phyloP scores from a whole-genome alignment of 2,888 invertebrate species.

The Chrysotoxum bicinctum region DNA sequence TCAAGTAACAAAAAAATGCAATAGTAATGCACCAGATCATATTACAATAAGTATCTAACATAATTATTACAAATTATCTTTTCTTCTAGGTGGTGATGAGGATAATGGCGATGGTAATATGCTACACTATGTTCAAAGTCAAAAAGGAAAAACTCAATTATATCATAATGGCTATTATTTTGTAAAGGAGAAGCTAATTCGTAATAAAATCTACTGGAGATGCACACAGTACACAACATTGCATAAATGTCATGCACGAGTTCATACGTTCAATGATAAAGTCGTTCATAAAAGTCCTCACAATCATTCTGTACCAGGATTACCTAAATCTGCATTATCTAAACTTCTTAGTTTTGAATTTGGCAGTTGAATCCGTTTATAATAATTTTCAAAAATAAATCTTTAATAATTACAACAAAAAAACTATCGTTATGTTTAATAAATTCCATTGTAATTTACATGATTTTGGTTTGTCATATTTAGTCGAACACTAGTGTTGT shows the following conservation, averaged over 20 bases:
- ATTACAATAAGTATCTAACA: neutral
- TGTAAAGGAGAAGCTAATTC: slow-evolving; percentile 79
- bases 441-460: neutral
- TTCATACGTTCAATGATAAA: slow-evolving; percentile 77
- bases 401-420: neutral
- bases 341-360: neutral
- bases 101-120: neutral
- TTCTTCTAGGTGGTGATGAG: slow-evolving; percentile 14
- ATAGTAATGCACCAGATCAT: neutral
- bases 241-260: slow-evolving; percentile 78
- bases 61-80: slow-evolving; percentile 11
- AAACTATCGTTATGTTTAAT: neutral
- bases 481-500: neutral
- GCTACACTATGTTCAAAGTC: slow-evolving; percentile 75
- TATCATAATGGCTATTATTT: slow-evolving; percentile 78
- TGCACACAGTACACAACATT: slow-evolving; percentile 80
- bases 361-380: neutral
- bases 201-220: slow-evolving; percentile 80
- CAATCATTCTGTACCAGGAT: slow-evolving; percentile 76
- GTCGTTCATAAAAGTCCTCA: slow-evolving; percentile 78
- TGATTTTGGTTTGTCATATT: neutral
- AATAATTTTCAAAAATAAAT: neutral
- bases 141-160: slow-evolving; percentile 79
- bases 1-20: no score
- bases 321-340: slow-evolving; percentile 62